Evolutionary conservation across 2,888 invertebrate genomes (phyloP).

Genomic region (Cabera pusaria): DNA sequence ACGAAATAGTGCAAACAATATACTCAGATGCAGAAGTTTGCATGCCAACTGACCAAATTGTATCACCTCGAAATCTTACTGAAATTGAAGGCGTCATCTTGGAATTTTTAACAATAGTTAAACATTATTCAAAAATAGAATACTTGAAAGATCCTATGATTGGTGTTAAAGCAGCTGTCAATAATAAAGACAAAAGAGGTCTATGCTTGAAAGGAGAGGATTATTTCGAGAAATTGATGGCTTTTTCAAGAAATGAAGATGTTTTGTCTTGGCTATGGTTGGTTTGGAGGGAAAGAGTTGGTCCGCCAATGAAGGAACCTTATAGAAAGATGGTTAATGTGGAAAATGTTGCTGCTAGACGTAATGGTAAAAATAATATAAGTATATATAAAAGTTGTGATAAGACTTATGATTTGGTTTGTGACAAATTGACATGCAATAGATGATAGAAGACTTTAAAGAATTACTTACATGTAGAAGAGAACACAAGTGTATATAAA

Average conservation of each 20-base stretch:
- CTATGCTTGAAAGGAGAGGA: constrained; percentile 85
- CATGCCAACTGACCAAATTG: constrained; percentile 49
- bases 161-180: constrained; percentile 37
- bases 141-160: constrained; percentile 23
- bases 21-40: constrained; percentile 84
- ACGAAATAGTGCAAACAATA: constrained; percentile 80
- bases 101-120: constrained; percentile 43
- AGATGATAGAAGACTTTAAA: no score
- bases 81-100: constrained; percentile 54
- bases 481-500: no score
- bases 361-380: constrained; percentile 87
- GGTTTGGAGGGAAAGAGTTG: constrained; percentile 86
- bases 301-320: constrained; percentile 77
- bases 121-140: constrained; percentile 30
- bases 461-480: no score
- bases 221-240: constrained; percentile 85
- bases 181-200: constrained; percentile 12
- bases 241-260: constrained; percentile 63
- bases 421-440: no score
- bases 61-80: constrained; percentile 38
- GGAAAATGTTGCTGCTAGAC: constrained; percentile 85
- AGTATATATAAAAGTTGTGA: no score
- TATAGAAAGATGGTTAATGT: constrained; percentile 80
- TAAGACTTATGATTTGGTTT: no score
- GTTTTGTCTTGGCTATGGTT: constrained; percentile 86